Evolutionary conservation across 2,888 invertebrate species (phyloP).

Genomic region (Branchellion lobata): DNA sequence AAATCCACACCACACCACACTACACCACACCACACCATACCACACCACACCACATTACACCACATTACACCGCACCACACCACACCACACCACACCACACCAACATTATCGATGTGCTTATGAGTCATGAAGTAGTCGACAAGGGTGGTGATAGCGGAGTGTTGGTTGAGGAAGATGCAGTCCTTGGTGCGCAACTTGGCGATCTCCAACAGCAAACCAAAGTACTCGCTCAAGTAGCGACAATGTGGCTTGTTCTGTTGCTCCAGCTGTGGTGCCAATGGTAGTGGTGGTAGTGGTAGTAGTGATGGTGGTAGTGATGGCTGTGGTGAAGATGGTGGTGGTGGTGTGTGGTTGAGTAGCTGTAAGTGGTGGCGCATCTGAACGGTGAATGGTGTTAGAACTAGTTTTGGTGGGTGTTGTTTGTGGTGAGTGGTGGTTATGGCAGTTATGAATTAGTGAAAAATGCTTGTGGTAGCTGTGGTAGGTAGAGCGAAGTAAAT

Average conservation of each 20-base stretch:
- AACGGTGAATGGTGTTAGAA: too few relatives aligned
- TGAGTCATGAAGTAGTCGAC: constrained; percentile 82
- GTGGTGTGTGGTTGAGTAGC: not conserved
- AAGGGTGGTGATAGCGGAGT: constrained; percentile 84
- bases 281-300: not conserved
- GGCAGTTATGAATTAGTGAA: not conserved
- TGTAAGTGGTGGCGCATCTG: too few relatives aligned
- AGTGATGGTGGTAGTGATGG: not conserved
- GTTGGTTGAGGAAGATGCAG: constrained; percentile 79
- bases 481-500: not conserved
- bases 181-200: constrained; percentile 93
- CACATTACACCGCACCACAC: not conserved
- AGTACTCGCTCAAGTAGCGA: constrained; percentile 83
- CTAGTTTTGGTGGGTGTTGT: too few relatives aligned
- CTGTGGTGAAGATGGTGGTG: not conserved
- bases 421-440: not conserved
- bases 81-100: constrained; percentile 14
- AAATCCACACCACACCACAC: not conserved
- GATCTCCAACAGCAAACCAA: constrained; percentile 86
- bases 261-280: constrained; percentile 67
- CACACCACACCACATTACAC: constrained; percentile 4
- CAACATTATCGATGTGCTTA: constrained; percentile 59
- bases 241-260: constrained; percentile 69
- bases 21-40: not conserved
- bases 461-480: not conserved